Evolutionary conservation across 92 coral and sea anemone species (phyloP).

Genomic region (Pocillopora meandrina): DNA sequence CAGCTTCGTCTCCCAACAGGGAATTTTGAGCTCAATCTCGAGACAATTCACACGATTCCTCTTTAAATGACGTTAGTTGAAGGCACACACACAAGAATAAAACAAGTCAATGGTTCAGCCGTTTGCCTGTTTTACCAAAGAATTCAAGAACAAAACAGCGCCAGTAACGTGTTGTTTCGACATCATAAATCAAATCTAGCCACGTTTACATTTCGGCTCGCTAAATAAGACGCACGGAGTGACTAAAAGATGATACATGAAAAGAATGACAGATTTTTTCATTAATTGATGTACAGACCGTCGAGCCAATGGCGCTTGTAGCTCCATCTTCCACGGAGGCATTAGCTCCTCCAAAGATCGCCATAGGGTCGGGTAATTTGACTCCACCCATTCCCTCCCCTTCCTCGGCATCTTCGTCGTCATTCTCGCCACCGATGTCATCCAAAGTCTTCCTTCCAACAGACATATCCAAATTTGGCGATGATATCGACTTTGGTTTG

Average conservation of each 20-base stretch:
- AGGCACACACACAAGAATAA: too few species aligned
- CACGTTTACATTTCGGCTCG: not conserved
- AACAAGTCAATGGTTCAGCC: too few species aligned
- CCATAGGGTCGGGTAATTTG: constrained; percentile 74
- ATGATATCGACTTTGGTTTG: constrained; percentile 80
- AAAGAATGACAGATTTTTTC: not conserved
- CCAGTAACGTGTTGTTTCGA: too few species aligned
- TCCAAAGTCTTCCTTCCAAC: constrained; percentile 75
- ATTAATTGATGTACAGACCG: constrained; percentile 51
- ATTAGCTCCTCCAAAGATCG: constrained; percentile 84
- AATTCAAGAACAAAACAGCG: too few species aligned
- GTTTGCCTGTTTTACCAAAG: too few species aligned
- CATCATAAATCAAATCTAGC: too few species aligned
- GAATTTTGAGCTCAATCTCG: too few species aligned
- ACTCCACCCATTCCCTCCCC: constrained; percentile 83
- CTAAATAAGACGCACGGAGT: not conserved
- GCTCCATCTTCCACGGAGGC: constrained; percentile 87
- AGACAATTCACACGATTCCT: too few species aligned
- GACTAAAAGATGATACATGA: not conserved
- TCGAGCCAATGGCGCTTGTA: constrained; percentile 83
- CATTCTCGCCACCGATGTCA: constrained; percentile 56
- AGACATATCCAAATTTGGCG: constrained; percentile 77
- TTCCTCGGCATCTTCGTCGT: constrained; percentile 66
- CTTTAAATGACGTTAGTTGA: too few species aligned
- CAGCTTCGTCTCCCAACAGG: too few species aligned